These are phyloP conservation scores for Margaritifera margaritifera DNA, from an alignment of 2,888 invertebrate species.

Conservation along the genomic window DNA sequence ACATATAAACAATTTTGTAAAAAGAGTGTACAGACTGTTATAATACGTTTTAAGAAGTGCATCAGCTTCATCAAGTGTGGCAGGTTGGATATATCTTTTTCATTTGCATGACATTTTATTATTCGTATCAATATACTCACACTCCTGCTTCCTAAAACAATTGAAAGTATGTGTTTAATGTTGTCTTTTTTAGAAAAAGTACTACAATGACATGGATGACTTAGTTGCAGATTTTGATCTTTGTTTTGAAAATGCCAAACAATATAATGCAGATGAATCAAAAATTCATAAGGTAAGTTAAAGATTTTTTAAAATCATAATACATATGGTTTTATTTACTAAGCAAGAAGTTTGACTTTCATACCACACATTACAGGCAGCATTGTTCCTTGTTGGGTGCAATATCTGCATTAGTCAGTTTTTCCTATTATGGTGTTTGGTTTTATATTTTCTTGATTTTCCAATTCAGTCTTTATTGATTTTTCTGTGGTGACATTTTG, in stretches of 20 bases:
- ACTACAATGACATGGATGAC: constrained; percentile 75
- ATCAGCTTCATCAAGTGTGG: too few relatives aligned
- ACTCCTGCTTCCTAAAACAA: not conserved
- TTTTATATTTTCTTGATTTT: too few relatives aligned
- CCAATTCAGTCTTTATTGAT: too few relatives aligned
- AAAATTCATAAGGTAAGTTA: constrained; percentile 87
- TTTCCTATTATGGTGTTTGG: too few relatives aligned
- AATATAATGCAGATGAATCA: constrained; percentile 87
- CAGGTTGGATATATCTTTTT: not conserved
- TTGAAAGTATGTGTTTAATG: not conserved
- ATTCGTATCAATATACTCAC: not conserved
- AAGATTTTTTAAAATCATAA: constrained; percentile 17
- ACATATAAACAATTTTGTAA: too few relatives aligned
- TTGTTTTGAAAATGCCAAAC: constrained; percentile 97
- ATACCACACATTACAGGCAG: too few relatives aligned
- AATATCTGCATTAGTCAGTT: too few relatives aligned
- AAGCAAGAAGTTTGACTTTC: too few relatives aligned
- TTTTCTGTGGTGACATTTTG: too few relatives aligned
- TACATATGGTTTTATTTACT: not conserved
- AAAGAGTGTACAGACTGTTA: too few relatives aligned
- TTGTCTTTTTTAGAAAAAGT: constrained; percentile 44
- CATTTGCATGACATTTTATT: not conserved
- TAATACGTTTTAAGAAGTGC: too few relatives aligned
- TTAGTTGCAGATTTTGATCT: constrained; percentile 94
- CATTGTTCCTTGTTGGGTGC: too few relatives aligned